Evolutionary conservation across 2,797 vertebrate genomes (phyloP).

Genomic region (Sebastes kiyomatsui): DNA sequence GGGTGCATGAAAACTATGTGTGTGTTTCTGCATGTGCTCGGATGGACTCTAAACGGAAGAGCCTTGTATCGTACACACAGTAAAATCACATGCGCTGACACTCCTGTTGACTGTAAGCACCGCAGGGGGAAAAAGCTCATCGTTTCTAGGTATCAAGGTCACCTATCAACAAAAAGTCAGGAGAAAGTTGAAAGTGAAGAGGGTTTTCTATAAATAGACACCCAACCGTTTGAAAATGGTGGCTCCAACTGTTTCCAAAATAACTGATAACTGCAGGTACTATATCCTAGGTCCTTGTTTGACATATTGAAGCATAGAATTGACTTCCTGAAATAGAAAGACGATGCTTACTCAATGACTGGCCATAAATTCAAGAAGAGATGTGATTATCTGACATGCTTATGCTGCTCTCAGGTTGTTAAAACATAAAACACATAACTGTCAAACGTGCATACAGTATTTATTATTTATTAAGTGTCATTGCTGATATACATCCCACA

Average conservation of each 20-base stretch:
- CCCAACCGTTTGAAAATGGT: neutral
- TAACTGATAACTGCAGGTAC: neutral
- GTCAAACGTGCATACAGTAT: neutral
- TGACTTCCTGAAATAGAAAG: neutral
- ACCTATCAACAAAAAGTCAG: neutral
- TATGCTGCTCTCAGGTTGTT: too few species aligned
- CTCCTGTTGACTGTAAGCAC: constrained; percentile 39
- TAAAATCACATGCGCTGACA: neutral
- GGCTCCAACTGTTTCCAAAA: constrained; percentile 27
- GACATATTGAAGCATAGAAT: neutral
- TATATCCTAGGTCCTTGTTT: neutral
- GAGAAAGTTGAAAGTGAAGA: neutral
- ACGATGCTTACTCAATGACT: neutral
- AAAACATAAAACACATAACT: neutral
- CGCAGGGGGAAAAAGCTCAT: accelerated
- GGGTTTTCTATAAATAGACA: neutral
- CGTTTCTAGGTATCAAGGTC: neutral
- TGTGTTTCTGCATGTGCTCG: neutral
- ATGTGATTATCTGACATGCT: neutral
- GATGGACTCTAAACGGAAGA: constrained; percentile 4
- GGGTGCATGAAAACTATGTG: too few species aligned
- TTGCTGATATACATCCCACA: neutral
- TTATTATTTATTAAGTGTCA: neutral
- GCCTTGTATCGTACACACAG: constrained; percentile 3
- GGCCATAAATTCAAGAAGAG: neutral